Base-by-base conservation (phyloP, 2,888 invertebrate species). In the Spodoptera picta region DNA sequence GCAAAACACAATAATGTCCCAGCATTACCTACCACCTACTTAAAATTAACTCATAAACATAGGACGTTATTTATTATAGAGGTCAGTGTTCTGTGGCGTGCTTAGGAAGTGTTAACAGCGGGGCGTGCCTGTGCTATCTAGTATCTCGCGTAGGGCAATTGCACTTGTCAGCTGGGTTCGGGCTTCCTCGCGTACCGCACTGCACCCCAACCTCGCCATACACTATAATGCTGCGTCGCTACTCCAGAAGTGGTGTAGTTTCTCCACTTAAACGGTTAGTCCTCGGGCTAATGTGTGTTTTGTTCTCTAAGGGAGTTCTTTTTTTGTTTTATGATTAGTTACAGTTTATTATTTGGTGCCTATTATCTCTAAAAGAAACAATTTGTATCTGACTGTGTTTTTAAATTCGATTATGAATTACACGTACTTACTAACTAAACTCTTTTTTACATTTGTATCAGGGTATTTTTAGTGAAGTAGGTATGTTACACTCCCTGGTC, bases 101-200 rank as follows among this genome's bases (percentile, higher is more conserved):
- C 82, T 76, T 69, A 81, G 87, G 85, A 87, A 87, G 91, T 89
- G 90, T 90, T 91, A 91, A 90, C 89, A 89, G 81, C 84, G 80
- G 87, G 89, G 89, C 88, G 90, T 85, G 87, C 87, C 89, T 88
- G 88, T 80, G 88, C 89, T 92, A 91, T 92, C 91, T 91, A 79
- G 85, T 87, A 92, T 91, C 91, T 89, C 77, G 83, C 82, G 82
- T 81, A 83, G 77, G 80, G 81, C 89, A 86, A 90, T 90, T 90
- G 90, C 87, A 90, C 89, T 91, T 90, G 90, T 90, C 90, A 89
- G 90, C 86, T 82, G 77, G 72, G 73, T 81, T 78, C 78, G 82
- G 82, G 74, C 67, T 78, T 78, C 79, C 75, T 60, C 62, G 59
- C 68, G 62, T 61, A 56, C 66, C 64, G 66, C 65, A 75, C 68